phyloP scores from a whole-genome alignment of 2,797 vertebrate species.

The Oreonectes daqikongensis region DNA sequence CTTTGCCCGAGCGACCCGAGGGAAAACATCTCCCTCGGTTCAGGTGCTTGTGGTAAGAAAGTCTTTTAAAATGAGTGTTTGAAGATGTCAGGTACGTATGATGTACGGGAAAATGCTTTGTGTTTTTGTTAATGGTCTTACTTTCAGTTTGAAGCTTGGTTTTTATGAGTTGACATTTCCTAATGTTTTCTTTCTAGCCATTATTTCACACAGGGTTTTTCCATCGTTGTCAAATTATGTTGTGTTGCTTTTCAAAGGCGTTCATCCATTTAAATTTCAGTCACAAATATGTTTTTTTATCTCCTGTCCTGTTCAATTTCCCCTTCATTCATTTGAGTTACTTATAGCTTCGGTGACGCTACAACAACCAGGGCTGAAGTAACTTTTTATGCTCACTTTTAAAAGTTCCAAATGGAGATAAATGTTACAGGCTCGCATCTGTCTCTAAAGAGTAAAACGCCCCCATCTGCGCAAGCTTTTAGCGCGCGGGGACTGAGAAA shows the following conservation, averaged over 20 bases:
- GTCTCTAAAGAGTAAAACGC: background rate
- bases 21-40: conserved; percentile 64
- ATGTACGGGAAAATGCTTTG: conserved; percentile 66
- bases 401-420: conserved; percentile 21
- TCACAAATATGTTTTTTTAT: conserved; percentile 51
- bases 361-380: background rate
- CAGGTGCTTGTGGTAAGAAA: conserved; percentile 84
- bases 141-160: conserved; percentile 65
- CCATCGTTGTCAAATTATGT: conserved; percentile 65
- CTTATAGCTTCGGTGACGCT: background rate
- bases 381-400: conserved; percentile 36
- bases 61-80: conserved; percentile 77
- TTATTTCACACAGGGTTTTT: conserved; percentile 63
- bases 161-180: conserved; percentile 69
- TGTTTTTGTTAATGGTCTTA: conserved; percentile 62
- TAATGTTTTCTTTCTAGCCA: conserved; percentile 69
- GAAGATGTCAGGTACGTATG: conserved; percentile 84
- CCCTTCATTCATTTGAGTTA: conserved; percentile 28
- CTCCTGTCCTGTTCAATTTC: conserved; percentile 62
- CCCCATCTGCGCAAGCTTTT: conserved; percentile 42
- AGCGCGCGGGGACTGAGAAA: conserved; percentile 58
- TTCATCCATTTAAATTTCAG: conserved; percentile 60
- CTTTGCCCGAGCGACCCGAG: conserved; percentile 64
- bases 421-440: conserved; percentile 6
- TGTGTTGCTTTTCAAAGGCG: conserved; percentile 54